Percentiles rank a stretch among this genome's conserved stretches.
Conservation (phyloP, 2,113 vertebrate genomes). For the Callochromis pleurospilus region DNA sequence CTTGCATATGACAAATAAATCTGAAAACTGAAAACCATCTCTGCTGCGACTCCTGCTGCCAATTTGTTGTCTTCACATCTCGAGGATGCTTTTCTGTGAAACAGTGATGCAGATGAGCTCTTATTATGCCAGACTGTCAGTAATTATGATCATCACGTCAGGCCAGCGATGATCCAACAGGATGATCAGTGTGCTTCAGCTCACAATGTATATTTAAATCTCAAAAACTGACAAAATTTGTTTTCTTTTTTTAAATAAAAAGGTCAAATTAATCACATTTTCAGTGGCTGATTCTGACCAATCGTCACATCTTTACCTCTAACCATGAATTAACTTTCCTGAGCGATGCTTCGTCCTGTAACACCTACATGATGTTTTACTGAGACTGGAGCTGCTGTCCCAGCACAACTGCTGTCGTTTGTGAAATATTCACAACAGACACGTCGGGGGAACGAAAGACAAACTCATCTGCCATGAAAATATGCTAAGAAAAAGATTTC, state of each 20-base stretch:
- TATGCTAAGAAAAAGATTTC: background rate
- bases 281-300: background rate
- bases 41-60: background rate
- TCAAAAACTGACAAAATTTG: background rate
- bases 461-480: accelerated
- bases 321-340: background rate
- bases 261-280: background rate
- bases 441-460: background rate
- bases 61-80: accelerated
- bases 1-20: no score
- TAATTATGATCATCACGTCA: background rate
- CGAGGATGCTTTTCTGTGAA: background rate
- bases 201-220: background rate
- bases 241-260: accelerated
- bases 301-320: accelerated
- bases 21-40: background rate
- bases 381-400: background rate
- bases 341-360: background rate
- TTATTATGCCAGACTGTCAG: background rate
- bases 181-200: background rate
- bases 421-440: background rate
- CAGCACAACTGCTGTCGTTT: background rate
- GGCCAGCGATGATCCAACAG: background rate
- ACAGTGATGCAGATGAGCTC: background rate
- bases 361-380: background rate